phyloP scores from a whole-genome alignment of 2,113 vertebrate species.

The Patagioenas fasciata region DNA sequence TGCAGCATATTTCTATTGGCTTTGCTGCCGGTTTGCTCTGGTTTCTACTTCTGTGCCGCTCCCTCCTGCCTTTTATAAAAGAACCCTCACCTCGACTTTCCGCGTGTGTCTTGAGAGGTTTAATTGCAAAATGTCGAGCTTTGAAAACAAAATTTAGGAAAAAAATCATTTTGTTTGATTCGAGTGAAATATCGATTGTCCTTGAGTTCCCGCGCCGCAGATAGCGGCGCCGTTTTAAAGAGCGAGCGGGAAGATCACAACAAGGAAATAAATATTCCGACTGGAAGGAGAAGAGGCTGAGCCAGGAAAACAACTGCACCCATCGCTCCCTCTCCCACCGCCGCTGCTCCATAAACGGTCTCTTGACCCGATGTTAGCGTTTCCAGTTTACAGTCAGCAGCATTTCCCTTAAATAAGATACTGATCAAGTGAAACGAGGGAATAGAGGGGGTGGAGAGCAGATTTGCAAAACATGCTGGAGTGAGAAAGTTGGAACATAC shows the following conservation, averaged over 20 bases:
- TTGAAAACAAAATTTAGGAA: conserved; percentile 34
- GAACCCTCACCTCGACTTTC: conserved; percentile 8
- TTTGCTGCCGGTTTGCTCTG: conserved; percentile 26
- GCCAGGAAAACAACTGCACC: neutral
- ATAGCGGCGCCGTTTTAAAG: conserved; percentile 56
- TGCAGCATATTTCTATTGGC: neutral
- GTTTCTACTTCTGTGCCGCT: conserved; percentile 16
- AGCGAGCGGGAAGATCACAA: conserved; percentile 41
- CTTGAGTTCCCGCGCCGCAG: conserved; percentile 15
- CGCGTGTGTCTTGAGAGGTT: neutral
- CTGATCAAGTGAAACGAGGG: conserved; percentile 23
- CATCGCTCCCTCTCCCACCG: conserved; percentile 26
- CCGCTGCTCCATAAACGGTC: conserved; percentile 35
- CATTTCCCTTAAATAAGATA: conserved; percentile 39
- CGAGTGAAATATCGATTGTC: conserved; percentile 42
- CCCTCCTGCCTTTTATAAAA: conserved; percentile 13
- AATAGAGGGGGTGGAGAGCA: conserved; percentile 48
- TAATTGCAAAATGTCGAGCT: conserved; percentile 53
- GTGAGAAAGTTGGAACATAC: conserved; percentile 60
- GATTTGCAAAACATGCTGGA: conserved; percentile 66
- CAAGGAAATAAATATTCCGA: conserved; percentile 60
- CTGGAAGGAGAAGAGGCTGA: conserved; percentile 24
- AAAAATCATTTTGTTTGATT: conserved; percentile 60
- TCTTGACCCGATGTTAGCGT: conserved; percentile 44
- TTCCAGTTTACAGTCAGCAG: conserved; percentile 39